Evolutionary conservation across 2,888 invertebrate species (phyloP).

Genomic region (Campoplex nolae): DNA sequence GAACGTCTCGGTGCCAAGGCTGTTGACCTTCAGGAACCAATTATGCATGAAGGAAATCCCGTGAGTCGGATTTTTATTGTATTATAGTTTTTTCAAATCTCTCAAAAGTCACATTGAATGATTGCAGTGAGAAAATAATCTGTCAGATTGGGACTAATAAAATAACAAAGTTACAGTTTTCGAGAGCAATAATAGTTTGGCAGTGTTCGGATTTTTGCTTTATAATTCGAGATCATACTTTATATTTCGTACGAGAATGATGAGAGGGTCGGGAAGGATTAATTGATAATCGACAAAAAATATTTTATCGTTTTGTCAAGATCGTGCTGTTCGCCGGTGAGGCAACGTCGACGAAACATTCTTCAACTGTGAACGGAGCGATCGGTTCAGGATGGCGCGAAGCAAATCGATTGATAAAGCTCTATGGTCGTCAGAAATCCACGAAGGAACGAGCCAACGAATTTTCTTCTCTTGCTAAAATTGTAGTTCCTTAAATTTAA

Average conservation of each 20-base stretch:
- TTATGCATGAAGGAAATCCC: conserved; percentile 81
- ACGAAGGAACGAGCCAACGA: not conserved
- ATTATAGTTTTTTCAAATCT: not conserved
- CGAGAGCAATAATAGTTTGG: too few species aligned
- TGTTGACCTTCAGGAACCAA: conserved; percentile 86
- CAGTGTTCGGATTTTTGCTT: too few species aligned
- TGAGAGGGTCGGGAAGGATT: not conserved
- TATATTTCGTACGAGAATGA: too few species aligned
- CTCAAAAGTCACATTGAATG: not conserved
- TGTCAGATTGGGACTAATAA: too few species aligned
- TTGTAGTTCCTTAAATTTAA: conserved; percentile 10
- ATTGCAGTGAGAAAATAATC: too few species aligned
- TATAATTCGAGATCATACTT: too few species aligned
- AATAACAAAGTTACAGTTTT: too few species aligned
- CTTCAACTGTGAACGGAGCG: conserved; percentile 89
- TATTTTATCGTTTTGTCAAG: not conserved
- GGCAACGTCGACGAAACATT: conserved; percentile 87
- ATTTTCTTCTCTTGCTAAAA: conserved; percentile 30
- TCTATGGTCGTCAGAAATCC: conserved; percentile 47
- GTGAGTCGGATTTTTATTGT: conserved; percentile 60
- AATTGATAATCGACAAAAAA: not conserved
- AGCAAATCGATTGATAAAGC: conserved; percentile 86
- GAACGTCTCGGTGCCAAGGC: conserved; percentile 85
- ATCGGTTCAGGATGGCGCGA: conserved; percentile 90
- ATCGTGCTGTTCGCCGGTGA: conserved; percentile 89